Evolutionary conservation across 2,113 vertebrate genomes (phyloP).

Genomic region (Tychaedon coryphoeus): DNA sequence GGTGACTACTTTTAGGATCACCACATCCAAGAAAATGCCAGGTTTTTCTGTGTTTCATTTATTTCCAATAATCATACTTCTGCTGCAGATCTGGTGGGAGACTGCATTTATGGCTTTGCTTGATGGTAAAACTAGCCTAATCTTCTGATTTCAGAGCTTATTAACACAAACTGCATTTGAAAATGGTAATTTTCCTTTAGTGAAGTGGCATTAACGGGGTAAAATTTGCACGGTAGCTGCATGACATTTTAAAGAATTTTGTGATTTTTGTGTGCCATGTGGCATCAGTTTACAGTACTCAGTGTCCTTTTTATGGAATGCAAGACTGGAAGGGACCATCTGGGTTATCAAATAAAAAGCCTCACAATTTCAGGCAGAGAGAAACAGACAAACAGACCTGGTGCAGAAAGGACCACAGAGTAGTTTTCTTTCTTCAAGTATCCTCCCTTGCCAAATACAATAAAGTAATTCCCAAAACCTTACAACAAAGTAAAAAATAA

Average conservation of each 20-base stretch:
- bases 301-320: neutral
- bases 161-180: neutral
- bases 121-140: neutral
- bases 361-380: neutral
- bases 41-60: neutral
- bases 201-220: neutral
- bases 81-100: neutral
- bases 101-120: neutral
- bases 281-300: neutral
- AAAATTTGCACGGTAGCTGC: neutral
- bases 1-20: neutral
- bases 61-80: neutral
- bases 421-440: neutral
- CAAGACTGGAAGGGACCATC: conserved; percentile 26
- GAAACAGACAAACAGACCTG: neutral
- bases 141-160: neutral
- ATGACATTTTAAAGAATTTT: neutral
- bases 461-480: neutral
- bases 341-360: conserved; percentile 34
- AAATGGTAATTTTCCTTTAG: neutral
- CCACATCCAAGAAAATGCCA: neutral
- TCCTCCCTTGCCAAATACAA: neutral
- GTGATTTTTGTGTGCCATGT: neutral
- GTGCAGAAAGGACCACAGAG: neutral
- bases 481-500: neutral